These are phyloP conservation scores for Tetragonula carbonaria DNA, from an alignment of 2,888 invertebrate genomes.

Conservation along the genomic window DNA sequence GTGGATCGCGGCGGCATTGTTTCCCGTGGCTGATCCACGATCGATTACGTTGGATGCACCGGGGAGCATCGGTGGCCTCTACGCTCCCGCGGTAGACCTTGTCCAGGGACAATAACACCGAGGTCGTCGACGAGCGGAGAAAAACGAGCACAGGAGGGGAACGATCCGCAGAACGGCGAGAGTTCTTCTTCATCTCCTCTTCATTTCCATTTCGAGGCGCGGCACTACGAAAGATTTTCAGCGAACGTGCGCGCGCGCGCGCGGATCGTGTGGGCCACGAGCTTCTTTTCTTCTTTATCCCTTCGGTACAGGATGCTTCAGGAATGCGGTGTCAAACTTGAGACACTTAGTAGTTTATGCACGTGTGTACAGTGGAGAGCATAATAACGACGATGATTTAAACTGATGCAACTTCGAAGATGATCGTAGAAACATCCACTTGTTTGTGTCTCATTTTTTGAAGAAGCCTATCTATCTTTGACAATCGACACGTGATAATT, in stretches of 20 bases:
- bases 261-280: conserved; percentile 34
- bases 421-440: too few species aligned
- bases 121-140: conserved; percentile 33
- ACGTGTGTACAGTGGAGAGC: too few species aligned
- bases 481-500: too few species aligned
- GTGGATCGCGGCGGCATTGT: conserved; percentile 39
- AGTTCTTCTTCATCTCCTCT: conserved; percentile 8
- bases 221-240: conserved; percentile 40
- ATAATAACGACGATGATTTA: too few species aligned
- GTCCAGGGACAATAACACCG: conserved; percentile 56
- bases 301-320: not conserved
- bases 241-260: conserved; percentile 4
- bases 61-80: conserved; percentile 42
- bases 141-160: conserved; percentile 7
- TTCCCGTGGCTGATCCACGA: conserved; percentile 52
- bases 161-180: conserved; percentile 28
- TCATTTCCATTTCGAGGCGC: conserved; percentile 68
- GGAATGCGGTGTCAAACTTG: not conserved
- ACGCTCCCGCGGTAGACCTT: conserved; percentile 41
- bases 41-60: conserved; percentile 41
- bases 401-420: too few species aligned
- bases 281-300: not conserved
- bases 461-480: too few species aligned
- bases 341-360: too few species aligned
- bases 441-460: too few species aligned